Conservation (phyloP, 1,140 invertebrate genomes). For the Ridgeia piscesae region DNA sequence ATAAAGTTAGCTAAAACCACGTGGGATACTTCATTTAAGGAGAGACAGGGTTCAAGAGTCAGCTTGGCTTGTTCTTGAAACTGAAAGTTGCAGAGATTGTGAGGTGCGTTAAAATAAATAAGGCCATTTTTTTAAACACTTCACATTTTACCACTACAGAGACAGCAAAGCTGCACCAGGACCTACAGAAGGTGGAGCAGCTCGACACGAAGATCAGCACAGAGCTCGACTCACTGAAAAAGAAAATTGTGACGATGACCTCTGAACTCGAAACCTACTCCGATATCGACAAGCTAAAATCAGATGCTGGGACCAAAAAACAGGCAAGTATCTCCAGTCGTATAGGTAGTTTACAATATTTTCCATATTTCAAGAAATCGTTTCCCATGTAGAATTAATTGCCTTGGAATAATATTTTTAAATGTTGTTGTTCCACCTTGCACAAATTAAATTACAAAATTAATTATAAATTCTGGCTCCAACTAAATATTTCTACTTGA, state of each 20-base stretch:
- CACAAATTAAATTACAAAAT: background rate
- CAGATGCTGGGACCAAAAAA: constrained; percentile 59
- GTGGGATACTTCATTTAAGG: too few species aligned
- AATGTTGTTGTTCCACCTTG: too few species aligned
- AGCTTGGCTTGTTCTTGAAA: too few species aligned
- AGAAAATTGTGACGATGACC: constrained; percentile 61
- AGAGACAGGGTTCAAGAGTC: too few species aligned
- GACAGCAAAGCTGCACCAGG: constrained; percentile 60
- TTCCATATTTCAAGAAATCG: too few species aligned
- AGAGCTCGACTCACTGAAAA: constrained; percentile 59
- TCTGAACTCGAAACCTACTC: constrained; percentile 59
- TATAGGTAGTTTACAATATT: background rate
- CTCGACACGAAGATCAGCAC: constrained; percentile 64
- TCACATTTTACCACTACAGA: constrained; percentile 42
- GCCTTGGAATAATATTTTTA: too few species aligned
- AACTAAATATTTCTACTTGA: background rate
- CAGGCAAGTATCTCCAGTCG: constrained; percentile 35
- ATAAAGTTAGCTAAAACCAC: too few species aligned
- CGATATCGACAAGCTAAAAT: constrained; percentile 59
- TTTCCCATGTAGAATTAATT: too few species aligned
- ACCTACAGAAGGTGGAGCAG: constrained; percentile 62
- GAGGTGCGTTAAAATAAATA: too few species aligned
- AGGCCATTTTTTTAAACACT: too few species aligned
- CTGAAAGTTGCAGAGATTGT: too few species aligned
- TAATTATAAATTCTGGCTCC: too few species aligned